Base-by-base conservation (phyloP, 2,888 invertebrate genomes). In the Xanthostigma xanthostigma region DNA sequence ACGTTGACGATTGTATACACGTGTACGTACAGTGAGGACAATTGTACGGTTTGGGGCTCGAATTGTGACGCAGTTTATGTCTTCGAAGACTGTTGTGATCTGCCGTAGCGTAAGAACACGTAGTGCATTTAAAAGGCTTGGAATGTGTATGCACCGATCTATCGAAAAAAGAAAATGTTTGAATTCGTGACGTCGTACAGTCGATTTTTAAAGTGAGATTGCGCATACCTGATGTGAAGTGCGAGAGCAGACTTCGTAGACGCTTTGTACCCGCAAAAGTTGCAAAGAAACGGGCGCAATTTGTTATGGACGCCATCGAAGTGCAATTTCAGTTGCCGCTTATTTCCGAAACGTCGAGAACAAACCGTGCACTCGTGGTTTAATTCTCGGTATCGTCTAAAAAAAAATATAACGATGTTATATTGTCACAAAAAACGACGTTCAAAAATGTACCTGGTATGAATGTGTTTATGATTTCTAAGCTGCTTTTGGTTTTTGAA, bases 51-150 rank as follows among this genome's bases (percentile, higher is more conserved):
- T 78, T 79, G 44, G 79, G 75, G 12, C 85, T 84, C 8, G 82
- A 76, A 27, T 27, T 27, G 63, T 91, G 90, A 10, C 77, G 72
- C 66, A 81, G 78, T 57, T 82, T 81, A 65, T 91, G 91, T 2
- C 89, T 73, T 27, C 89, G 71, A 54, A 89, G 70, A 0, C 88
- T 80, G 64, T 89, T 90, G 65, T 88, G 88, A 62, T 90, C 89
- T 3, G 81, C 75, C 5, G 85, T 79, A 39, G 77, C 69, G 62
- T 84, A 88, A 5, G 70, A 69, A 63, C 91, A 91, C 44, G 73
- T 66, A 36, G 79, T 74, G 62, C 91, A 91, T 38, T 78, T 73
- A 64, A 84, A 88, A 0, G 87, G 84, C 60, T 84, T 85, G 60
- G 84, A 84, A 41, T 84, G 80, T 78, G 64, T 37, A 64, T 63